A percentile compares a stretch with the other conserved stretches of the same genome.
phyloP scores from a whole-genome alignment of 2,113 vertebrate species.

The Nothoprocta pentlandii region DNA sequence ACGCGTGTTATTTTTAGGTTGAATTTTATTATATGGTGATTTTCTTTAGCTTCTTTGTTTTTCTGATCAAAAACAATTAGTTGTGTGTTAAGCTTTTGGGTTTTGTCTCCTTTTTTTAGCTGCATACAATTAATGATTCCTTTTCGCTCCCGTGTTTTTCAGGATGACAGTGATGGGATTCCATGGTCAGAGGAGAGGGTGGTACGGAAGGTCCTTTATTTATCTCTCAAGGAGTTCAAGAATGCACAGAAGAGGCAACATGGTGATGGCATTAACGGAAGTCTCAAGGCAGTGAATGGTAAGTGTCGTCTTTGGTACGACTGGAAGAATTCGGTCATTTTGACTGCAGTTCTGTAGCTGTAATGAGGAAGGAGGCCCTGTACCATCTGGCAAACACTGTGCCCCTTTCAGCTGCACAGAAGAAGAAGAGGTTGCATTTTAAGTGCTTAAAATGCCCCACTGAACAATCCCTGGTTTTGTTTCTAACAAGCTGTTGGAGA shows the following conservation, averaged over 20 bases:
- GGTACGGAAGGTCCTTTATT: conserved; percentile 98
- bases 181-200: conserved; percentile 99
- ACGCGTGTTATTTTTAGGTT: neutral
- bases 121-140: neutral
- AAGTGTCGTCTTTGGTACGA: conserved; percentile 48
- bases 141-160: conserved; percentile 14
- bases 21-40: neutral
- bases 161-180: conserved; percentile 99
- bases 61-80: neutral
- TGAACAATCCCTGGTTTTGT: neutral
- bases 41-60: neutral
- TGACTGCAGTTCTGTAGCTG: neutral
- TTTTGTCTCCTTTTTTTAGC: neutral
- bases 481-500: neutral
- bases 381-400: neutral
- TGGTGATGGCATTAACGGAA: conserved; percentile 85
- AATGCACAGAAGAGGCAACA: conserved; percentile 96
- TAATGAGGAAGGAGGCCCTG: neutral
- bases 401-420: neutral
- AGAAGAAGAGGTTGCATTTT: neutral
- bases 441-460: neutral
- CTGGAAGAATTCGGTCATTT: neutral
- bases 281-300: conserved; percentile 90
- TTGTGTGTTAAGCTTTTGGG: neutral
- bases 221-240: conserved; percentile 99